Evolutionary conservation across 2,113 vertebrate species (phyloP), one percentile per base, ranked within the genome.

Genomic region (Glareola pratincola): DNA sequence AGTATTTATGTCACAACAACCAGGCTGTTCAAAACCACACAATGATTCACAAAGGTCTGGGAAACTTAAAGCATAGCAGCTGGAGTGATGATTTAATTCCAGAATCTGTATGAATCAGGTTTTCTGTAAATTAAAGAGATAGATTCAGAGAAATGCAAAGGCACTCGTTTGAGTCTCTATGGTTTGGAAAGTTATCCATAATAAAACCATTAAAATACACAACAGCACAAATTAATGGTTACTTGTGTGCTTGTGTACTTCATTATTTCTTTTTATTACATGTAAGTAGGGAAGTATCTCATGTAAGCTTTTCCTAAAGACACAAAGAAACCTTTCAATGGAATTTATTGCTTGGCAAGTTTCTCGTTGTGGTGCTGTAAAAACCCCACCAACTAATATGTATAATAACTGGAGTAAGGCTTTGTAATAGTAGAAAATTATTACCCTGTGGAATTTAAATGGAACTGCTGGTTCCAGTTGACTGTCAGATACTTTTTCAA

Each of bases 1-100:
- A 95, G 90, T 91, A 96, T 83, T 92, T 95, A 79, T 92, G 95
- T 96, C 97, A 92, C 93, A 97, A 92, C 91, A 97, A 93, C 75
- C 32, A 67, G 78, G 95, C 96, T 92, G 82, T 83, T 96, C 80
- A 89, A 97, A 97, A 97, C 96, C 96, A 96, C 94, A 92, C 93
- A 91, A 67, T 97, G 97, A 97, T 96, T 97, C 97, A 97, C 93
- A 91, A 96, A 97, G 94, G 93, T 94, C 94, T 96, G 94, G 93
- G 89, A 91, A 95, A 95, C 78, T 95, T 96, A 91, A 94, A 95
- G 67, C 77, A 12, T 27, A 91, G 96, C 97, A 97, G 95, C 97
- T 97, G 95, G 74, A 72, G 89, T 83, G 89, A 97, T 91, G 87
- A 91, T 95, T 96, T 96, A 76, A 94, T 91, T 96, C 81, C 91